Evolutionary conservation across 2,888 invertebrate species (phyloP), one percentile per base, ranked within the genome.

Genomic region (Clistopyga incitator): DNA sequence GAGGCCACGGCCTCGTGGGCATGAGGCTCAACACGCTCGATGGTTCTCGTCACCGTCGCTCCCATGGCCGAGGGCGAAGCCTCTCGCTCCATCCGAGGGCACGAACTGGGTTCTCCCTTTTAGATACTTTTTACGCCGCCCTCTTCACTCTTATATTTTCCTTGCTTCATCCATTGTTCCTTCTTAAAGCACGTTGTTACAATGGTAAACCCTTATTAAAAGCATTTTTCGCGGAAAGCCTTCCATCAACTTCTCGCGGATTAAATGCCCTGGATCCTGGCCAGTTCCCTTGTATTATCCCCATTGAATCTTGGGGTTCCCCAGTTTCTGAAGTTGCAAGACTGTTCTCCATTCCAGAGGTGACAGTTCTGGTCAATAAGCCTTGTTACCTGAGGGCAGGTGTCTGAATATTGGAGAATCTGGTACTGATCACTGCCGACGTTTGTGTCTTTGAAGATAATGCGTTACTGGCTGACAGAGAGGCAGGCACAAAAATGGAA

Each of bases 21-120:
- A 68, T 45, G 59, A 38, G 74, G 52, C 68, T 74, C 50, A 74
- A 65, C 47, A 25, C 64, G 15, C 54, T 42, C n/a, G 54, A 47
- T 54, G 34, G 42, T 20, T 23, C 52, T 52, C 68, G 15, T 52
- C 68, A 18, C 23, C 59, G 10, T 3, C 25, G 23, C 34, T 45
- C 20, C 38, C 25, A 70, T 54, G 54, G 47, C 47, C 54, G 54
- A 65, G 59, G 20, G 65, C 11, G 72, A 77, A 77, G 50, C 65
- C 61, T 67, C 50, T 56, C 65, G 47, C 67, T 38, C 20, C n/a
- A 29, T 6, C 65, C 50, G 42, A 72, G 20, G 23, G 29, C 72
- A 67, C 52, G 56, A 78, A 61, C 54, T 65, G 45, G n/a, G n/a
- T 15, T 15, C 23, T 65, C 23, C 25, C n/a, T 42, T 52, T 29